Evolutionary conservation across 2,797 vertebrate genomes (phyloP), one percentile per base, ranked within the genome.

Genomic region (Cirrhinus mrigala): DNA sequence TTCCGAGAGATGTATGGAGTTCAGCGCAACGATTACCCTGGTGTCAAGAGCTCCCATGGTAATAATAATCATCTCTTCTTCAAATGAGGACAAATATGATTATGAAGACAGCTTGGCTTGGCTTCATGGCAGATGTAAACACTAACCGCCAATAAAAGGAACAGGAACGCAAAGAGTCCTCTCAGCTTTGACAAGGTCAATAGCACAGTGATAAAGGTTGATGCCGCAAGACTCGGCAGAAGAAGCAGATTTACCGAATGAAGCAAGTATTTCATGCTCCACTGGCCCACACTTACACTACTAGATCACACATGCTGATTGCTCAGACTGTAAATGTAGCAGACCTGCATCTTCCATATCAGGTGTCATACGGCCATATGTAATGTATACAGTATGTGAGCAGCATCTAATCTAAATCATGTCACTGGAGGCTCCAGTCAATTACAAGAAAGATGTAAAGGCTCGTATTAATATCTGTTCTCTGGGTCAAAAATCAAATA

Each of bases 91-190:
- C 88, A 77, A 83, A 92, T 91, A 90, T 88, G 81, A 81, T 89
- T 89, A 84, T 90, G 56, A 79, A 75, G 83, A 85, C 76, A 66
- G 84, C 87, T 87, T 91, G 87, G 86, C 70, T 83, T 62, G 46
- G 64, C 87, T 88, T 88, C 56, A 75, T 82, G 88, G 85, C 89
- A 87, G 86, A 91, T 87, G 77, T 79, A 91, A 85, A 89, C 81
- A 80, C 3, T 18, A 81, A 76, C 64, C 88, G 81, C 22, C 78
- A 83, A 84, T 78, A 77, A 37, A 69, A 52, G 22, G 12, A 33
- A 22, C n/a, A 64, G 33, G 37, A 70, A 69, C 0, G 10, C 27
- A 15, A 62, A 69, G 62, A 64, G 54, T 52, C 24, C n/a, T 58
- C 58, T 50, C 62, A 8, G 44, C 40, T 77, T 29, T 77, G 70